These are phyloP conservation scores for Drosophila putrida DNA, from an alignment of 2,888 invertebrate genomes.

Conservation along the genomic window DNA sequence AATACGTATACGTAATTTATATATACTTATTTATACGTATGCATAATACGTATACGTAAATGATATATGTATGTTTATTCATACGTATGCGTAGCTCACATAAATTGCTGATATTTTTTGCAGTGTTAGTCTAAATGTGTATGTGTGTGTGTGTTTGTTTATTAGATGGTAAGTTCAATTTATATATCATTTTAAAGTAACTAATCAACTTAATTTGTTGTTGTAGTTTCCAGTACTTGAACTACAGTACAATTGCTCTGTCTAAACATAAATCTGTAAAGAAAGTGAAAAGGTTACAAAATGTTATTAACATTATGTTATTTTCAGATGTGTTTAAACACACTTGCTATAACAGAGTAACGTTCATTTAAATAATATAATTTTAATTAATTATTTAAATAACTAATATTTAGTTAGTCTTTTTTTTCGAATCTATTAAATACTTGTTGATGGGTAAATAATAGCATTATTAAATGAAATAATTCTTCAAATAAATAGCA, in stretches of 20 bases:
- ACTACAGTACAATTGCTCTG: constrained; percentile 42
- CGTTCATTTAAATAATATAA: too few species aligned
- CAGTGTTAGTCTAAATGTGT: constrained; percentile 31
- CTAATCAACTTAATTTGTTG: constrained; percentile 36
- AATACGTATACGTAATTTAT: too few species aligned
- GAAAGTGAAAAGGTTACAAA: not conserved
- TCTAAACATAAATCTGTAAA: constrained; percentile 63
- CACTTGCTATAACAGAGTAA: too few species aligned
- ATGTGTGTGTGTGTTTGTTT: constrained; percentile 29
- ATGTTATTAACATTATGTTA: constrained; percentile 6
- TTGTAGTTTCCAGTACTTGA: constrained; percentile 41
- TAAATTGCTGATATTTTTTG: constrained; percentile 33
- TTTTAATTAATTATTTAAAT: too few species aligned
- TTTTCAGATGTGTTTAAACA: not conserved
- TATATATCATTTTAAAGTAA: constrained; percentile 47
- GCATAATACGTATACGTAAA: constrained; percentile 45
- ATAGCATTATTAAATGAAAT: too few species aligned
- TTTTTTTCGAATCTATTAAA: too few species aligned
- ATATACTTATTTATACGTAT: constrained; percentile 20
- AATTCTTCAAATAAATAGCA: too few species aligned
- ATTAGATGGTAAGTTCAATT: constrained; percentile 36
- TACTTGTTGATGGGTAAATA: too few species aligned
- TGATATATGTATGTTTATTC: constrained; percentile 17
- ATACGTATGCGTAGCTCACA: constrained; percentile 15
- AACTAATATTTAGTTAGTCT: too few species aligned